These are phyloP conservation scores for Cylas formicarius DNA, from an alignment of 1,140 invertebrate genomes.

Conservation along the genomic window DNA sequence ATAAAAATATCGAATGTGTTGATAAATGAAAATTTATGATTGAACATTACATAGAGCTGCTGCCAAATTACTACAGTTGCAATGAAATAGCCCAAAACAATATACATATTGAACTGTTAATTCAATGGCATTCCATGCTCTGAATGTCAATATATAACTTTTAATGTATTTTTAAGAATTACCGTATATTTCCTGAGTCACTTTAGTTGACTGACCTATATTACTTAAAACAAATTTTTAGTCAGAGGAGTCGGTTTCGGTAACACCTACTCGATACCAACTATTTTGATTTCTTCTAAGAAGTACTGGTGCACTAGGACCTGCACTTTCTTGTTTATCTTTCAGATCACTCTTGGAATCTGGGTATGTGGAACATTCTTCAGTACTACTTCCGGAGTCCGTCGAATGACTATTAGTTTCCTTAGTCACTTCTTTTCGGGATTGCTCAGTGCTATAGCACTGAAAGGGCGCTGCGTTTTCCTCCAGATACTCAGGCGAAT, in stretches of 20 bases:
- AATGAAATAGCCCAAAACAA: no score
- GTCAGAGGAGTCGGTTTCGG: constrained; percentile 12
- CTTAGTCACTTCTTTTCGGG: no score
- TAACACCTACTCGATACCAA: constrained; percentile 18
- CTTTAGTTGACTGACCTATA: neutral
- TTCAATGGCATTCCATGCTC: neutral
- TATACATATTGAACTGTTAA: constrained; percentile 1
- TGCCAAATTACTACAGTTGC: no score
- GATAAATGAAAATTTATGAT: no score
- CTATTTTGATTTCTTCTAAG: constrained; percentile 14
- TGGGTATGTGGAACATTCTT: constrained; percentile 10
- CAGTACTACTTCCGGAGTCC: constrained; percentile 11
- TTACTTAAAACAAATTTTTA: neutral
- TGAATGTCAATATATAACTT: no score
- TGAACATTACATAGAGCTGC: no score
- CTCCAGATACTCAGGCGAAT: no score
- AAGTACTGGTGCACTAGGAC: constrained; percentile 15
- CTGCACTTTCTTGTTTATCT: constrained; percentile 14
- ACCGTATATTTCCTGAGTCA: neutral
- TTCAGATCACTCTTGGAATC: constrained; percentile 17
- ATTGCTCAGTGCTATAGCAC: no score
- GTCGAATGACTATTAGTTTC: no score
- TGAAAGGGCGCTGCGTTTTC: no score
- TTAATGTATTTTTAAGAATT: neutral
- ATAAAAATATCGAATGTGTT: no score